A percentile compares a stretch with the other conserved stretches of the same genome.
These are phyloP conservation scores for Mus spretus DNA, from an alignment of 2,797 vertebrate genomes.

Conservation along the genomic window DNA sequence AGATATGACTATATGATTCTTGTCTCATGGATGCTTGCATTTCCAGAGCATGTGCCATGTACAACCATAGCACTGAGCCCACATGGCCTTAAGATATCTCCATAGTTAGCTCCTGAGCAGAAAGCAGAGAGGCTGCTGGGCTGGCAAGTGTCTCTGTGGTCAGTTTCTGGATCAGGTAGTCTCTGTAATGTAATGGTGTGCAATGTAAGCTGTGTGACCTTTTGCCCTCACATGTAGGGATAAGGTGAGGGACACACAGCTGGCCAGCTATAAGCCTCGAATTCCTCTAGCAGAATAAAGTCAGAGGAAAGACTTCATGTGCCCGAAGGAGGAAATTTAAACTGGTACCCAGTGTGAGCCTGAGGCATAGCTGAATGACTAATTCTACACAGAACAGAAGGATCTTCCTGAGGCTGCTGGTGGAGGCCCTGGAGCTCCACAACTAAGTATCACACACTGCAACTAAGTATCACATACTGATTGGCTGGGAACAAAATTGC, in stretches of 20 bases:
- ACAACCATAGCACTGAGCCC: neutral
- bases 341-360: accelerated
- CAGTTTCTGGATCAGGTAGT: neutral
- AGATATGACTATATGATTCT: neutral
- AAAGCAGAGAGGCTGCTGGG: neutral
- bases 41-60: neutral
- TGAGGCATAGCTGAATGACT: neutral
- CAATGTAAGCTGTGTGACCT: neutral
- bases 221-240: neutral
- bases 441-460: neutral
- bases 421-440: neutral
- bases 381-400: neutral
- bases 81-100: too few species aligned
- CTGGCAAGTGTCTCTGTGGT: neutral
- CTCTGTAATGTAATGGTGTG: neutral
- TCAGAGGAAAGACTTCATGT: neutral
- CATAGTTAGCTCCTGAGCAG: neutral
- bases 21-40: neutral
- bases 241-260: neutral
- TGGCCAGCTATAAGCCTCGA: neutral
- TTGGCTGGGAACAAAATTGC: too few species aligned
- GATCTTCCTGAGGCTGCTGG: neutral
- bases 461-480: neutral
- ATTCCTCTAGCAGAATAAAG: neutral
- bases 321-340: neutral